Evolutionary conservation across 2,113 vertebrate species (phyloP), one percentile per base, ranked within the genome.

Genomic region (Dunckerocampus dactyliophorus): DNA sequence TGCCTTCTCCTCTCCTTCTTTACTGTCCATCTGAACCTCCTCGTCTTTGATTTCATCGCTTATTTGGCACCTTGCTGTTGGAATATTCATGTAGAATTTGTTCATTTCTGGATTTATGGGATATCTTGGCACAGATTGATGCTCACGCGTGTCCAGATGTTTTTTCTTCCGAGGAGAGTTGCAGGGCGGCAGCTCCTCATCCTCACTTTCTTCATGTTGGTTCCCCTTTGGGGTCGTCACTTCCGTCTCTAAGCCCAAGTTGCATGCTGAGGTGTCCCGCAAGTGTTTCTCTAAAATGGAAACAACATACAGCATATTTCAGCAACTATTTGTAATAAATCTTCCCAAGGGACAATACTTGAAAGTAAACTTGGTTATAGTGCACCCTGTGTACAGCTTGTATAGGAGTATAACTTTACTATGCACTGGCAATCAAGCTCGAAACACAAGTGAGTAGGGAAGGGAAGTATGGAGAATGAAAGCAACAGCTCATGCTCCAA

Each of bases 11-110:
- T 80, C 85, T 46, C 79, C 85, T 0, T 39, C 56, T 43, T 61
- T 79, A 63, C 79, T 84, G 61, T 75, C 66, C 49, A 67, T 73
- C 31, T 63, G 66, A n/a, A 65, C 31, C 7, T 86, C 82, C 1
- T 80, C 85, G 0, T 90, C 83, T 69, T 82, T 85, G 50, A 82
- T 84, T 22, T 88, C 87, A 1, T 89, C 89, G 46, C 87, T 90
- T 63, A 88, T 86, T 80, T 89, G 85, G 79, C 82, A 86, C 72
- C 79, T 79, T 24, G 74, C 88, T 92, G 79, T 61, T 11, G 47
- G 45, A 47, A 20, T 1, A 72, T 37, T 53, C 21, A 53, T n/a
- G 8, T 22, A 6, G 8, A 31, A 22, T 53, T 16, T 15, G 13
- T 53, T 16, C 3, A 12, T 7, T 31, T 0, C 6, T 14, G n/a